phyloP scores from a whole-genome alignment of 2,797 vertebrate species.

The Spatula versicolor region DNA sequence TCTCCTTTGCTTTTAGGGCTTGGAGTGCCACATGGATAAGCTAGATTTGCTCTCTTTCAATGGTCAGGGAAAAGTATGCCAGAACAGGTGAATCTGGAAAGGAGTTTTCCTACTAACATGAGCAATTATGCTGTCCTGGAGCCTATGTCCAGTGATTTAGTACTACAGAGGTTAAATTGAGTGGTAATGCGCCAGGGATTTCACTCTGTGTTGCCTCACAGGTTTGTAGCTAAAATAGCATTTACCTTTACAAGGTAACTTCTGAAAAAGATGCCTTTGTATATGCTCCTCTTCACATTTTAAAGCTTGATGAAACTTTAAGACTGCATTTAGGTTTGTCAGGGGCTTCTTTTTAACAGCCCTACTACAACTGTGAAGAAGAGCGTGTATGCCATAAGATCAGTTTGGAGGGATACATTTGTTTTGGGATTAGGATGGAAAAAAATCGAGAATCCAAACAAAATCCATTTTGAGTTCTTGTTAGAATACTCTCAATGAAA shows the following conservation, averaged over 20 bases:
- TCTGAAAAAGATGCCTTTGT: neutral
- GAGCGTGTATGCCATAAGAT: neutral
- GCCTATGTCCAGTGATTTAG: neutral
- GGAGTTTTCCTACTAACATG: neutral
- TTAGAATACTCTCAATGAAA: neutral
- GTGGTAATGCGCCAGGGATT: neutral
- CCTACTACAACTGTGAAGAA: neutral
- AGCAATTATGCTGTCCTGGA: neutral
- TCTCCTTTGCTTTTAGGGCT: neutral
- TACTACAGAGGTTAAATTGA: neutral
- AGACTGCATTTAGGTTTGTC: neutral
- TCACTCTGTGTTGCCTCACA: neutral
- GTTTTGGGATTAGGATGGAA: neutral
- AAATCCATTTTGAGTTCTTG: neutral
- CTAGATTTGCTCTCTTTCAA: neutral
- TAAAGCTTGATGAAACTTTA: neutral
- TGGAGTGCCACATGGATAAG: neutral
- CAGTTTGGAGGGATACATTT: constrained; percentile 15
- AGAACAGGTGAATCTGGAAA: neutral
- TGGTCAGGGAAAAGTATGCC: neutral
- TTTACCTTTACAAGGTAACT: neutral
- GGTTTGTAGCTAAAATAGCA: neutral
- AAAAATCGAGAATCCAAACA: neutral
- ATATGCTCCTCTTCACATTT: neutral
- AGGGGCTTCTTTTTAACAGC: constrained; percentile 21